Conservation (phyloP, 2,113 vertebrate genomes). For the Corynorhinus townsendii region DNA sequence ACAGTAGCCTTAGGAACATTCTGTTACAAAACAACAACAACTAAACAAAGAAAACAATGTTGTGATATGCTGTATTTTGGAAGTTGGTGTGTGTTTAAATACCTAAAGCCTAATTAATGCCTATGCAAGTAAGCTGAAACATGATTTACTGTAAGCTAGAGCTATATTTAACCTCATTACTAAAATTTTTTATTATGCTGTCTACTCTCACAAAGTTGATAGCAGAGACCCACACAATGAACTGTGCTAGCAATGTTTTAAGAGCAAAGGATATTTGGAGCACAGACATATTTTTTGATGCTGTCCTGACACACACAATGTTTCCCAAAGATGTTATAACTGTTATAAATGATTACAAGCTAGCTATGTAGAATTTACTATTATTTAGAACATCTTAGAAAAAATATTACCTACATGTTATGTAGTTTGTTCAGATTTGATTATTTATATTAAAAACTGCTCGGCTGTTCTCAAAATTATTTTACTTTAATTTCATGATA, state of each 20-base stretch:
- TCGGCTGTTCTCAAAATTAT: not conserved
- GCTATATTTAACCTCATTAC: not conserved
- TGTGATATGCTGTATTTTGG: not conserved
- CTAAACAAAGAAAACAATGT: not conserved
- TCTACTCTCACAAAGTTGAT: rapidly evolving
- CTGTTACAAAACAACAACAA: not conserved
- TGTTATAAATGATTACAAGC: not conserved
- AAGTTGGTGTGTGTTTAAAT: not conserved
- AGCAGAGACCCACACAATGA: not conserved
- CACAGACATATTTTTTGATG: not conserved
- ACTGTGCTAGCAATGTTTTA: not conserved
- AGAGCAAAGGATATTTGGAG: not conserved
- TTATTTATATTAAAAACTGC: conserved; percentile 7
- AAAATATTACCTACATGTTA: not conserved
- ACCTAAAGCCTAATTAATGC: not conserved
- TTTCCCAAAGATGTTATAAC: not conserved
- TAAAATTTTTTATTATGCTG: not conserved
- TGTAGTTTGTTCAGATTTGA: not conserved
- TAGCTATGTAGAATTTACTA: not conserved
- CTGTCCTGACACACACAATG: not conserved
- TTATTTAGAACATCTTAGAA: not conserved
- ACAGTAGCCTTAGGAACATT: not conserved
- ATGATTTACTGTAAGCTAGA: not conserved
- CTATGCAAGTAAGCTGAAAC: not conserved
- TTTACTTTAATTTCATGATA: conserved; percentile 22